A percentile compares a stretch with the other conserved stretches of the same genome.
Conservation (phyloP, 1,140 invertebrate species). For the Leptonema lineaticorne region DNA sequence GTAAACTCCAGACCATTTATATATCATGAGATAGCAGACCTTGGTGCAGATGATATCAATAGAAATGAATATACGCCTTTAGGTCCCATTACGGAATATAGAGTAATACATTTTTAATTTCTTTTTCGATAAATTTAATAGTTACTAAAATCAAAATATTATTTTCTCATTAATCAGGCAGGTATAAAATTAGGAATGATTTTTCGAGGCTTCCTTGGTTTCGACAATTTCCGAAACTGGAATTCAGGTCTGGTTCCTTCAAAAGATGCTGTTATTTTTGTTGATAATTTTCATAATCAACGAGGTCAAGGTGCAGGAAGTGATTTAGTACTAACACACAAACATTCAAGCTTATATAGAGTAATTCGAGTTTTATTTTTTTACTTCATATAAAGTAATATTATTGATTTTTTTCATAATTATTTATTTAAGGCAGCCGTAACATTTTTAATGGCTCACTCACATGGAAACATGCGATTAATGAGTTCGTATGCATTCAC, state of each 20-base stretch:
- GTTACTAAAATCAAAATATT: background rate
- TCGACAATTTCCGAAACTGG: conserved; percentile 56
- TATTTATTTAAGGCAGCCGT: conserved; percentile 65
- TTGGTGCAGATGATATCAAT: conserved; percentile 57
- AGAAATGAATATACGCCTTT: conserved; percentile 57
- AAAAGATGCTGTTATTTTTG: conserved; percentile 53
- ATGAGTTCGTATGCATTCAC: conserved; percentile 69
- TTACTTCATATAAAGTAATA: background rate
- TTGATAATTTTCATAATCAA: conserved; percentile 57
- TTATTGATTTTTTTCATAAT: no score
- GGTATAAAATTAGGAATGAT: conserved; percentile 55
- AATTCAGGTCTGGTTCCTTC: conserved; percentile 59
- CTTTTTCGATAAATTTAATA: background rate
- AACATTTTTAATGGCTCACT: conserved; percentile 73
- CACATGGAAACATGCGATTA: conserved; percentile 64
- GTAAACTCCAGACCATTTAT: conserved; percentile 56
- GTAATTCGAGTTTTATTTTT: conserved; percentile 45
- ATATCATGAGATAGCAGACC: conserved; percentile 74
- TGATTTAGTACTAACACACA: conserved; percentile 56
- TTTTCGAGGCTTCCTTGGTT: conserved; percentile 48
- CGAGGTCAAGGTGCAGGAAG: conserved; percentile 50
- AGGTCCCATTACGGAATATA: conserved; percentile 69
- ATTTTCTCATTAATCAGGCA: conserved; percentile 42
- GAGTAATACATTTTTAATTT: conserved; percentile 51
- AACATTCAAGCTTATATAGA: conserved; percentile 62